phyloP scores from a whole-genome alignment of 2,888 invertebrate species.

The Eledona agricola region DNA sequence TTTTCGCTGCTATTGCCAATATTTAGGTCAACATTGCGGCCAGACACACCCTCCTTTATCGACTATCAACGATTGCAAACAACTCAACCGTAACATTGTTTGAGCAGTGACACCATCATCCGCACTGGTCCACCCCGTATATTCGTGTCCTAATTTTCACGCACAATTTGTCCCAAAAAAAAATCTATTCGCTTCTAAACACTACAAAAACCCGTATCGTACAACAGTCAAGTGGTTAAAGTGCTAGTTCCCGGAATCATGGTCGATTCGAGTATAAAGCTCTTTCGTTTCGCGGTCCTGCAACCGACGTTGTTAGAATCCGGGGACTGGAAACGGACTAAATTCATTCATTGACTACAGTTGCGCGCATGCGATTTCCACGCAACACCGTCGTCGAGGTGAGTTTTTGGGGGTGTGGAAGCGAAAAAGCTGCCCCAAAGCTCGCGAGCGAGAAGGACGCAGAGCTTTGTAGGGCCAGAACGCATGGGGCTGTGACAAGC shows the following conservation, averaged over 20 bases:
- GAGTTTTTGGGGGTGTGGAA: constrained; percentile 24
- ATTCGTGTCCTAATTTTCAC: no score
- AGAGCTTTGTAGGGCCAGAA: no score
- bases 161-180: no score
- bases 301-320: constrained; percentile 34
- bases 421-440: background rate
- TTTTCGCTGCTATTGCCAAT: constrained; percentile 18
- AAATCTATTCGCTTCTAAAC: background rate
- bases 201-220: background rate
- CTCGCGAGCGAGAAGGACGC: constrained; percentile 5
- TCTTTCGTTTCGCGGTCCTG: constrained; percentile 14
- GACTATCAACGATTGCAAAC: constrained; percentile 33
- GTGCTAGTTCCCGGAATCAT: background rate
- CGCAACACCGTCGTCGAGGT: constrained; percentile 4
- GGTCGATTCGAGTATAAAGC: background rate
- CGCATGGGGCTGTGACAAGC: constrained; percentile 12
- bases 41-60: constrained; percentile 38
- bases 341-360: constrained; percentile 46
- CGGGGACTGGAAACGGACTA: constrained; percentile 36
- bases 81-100: constrained; percentile 12
- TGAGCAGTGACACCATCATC: constrained; percentile 23
- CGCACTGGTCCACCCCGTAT: background rate
- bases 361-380: constrained; percentile 41
- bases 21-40: constrained; percentile 39
- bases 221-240: background rate